Conservation (phyloP, 1,140 invertebrate genomes). For the Drosophila bifasciata region DNA sequence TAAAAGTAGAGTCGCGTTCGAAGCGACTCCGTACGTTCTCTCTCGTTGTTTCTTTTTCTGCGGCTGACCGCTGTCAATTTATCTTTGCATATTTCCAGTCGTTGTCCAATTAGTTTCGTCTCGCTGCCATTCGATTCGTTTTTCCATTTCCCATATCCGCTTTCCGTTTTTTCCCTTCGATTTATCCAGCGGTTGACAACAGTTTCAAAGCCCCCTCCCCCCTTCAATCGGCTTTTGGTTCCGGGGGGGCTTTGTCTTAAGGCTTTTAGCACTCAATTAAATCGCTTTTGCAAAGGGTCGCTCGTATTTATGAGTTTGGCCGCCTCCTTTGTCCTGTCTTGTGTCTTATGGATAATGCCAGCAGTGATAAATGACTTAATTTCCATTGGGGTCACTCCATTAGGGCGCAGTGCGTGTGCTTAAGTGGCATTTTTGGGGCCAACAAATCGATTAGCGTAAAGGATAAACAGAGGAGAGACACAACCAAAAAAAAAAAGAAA, state of each 20-base stretch:
- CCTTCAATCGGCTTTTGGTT: conserved; percentile 18
- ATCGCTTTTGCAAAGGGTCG: conserved; percentile 45
- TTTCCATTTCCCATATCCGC: conserved; percentile 36
- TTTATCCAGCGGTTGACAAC: conserved; percentile 41
- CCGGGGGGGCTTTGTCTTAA: conserved; percentile 37
- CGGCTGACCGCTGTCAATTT: conserved; percentile 66
- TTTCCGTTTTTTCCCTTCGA: conserved; percentile 3
- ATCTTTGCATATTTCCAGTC: conserved; percentile 74
- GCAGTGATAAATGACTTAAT: conserved; percentile 62
- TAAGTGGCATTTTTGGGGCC: conserved; percentile 53
- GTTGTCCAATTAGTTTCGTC: conserved; percentile 76
- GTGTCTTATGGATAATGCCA: conserved; percentile 46
- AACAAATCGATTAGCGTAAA: conserved; percentile 65
- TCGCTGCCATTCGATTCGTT: conserved; percentile 67
- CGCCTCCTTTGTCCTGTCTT: conserved; percentile 22
- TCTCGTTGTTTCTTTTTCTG: conserved; percentile 24
- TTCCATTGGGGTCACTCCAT: conserved; percentile 35
- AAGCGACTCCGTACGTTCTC: no score
- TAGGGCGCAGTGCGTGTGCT: conserved; percentile 36
- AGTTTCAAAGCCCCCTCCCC: conserved; percentile 51
- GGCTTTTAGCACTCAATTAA: conserved; percentile 74
- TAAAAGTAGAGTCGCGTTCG: no score
- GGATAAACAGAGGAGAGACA: conserved; percentile 31
- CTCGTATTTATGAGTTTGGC: conserved; percentile 62
- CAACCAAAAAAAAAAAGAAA: not conserved